These are phyloP conservation scores for Musca domestica DNA, from an alignment of 1,140 invertebrate species.

Conservation along the genomic window DNA sequence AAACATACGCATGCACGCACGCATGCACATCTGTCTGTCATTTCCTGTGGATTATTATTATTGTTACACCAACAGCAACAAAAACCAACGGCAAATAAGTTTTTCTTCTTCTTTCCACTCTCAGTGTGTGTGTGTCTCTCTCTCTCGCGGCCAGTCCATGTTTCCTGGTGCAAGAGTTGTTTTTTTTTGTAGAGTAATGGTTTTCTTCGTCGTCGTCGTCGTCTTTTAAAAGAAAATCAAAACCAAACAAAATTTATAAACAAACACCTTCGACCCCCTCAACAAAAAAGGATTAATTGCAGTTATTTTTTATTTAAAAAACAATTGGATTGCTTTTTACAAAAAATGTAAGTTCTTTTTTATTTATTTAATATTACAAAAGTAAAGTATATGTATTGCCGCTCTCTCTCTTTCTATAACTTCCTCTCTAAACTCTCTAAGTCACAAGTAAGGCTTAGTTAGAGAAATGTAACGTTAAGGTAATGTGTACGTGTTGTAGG, in stretches of 20 bases:
- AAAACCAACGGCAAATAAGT: neutral
- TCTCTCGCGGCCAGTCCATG: neutral
- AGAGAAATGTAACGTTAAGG: too few relatives aligned
- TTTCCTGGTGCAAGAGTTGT: neutral
- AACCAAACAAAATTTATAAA: neutral
- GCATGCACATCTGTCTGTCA: conserved; percentile 13
- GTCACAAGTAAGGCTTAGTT: too few relatives aligned
- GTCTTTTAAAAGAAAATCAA: too few relatives aligned
- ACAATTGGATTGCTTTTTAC: conserved; percentile 48
- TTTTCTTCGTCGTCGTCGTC: too few relatives aligned
- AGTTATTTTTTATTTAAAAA: neutral
- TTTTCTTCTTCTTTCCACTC: neutral
- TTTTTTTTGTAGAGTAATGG: neutral
- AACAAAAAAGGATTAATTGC: conserved; percentile 6
- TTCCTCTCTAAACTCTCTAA: too few relatives aligned
- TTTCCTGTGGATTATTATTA: conserved; percentile 17
- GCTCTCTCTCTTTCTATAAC: too few relatives aligned
- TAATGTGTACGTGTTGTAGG: too few relatives aligned
- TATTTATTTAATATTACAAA: neutral
- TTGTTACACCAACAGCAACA: neutral
- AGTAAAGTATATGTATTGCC: neutral
- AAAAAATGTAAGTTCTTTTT: conserved; percentile 45
- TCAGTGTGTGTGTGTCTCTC: neutral
- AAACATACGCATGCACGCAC: neutral
- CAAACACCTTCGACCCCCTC: neutral